These are phyloP conservation scores for Melanocharis versteri DNA, from an alignment of 2,113 vertebrate genomes.

Conservation along the genomic window DNA sequence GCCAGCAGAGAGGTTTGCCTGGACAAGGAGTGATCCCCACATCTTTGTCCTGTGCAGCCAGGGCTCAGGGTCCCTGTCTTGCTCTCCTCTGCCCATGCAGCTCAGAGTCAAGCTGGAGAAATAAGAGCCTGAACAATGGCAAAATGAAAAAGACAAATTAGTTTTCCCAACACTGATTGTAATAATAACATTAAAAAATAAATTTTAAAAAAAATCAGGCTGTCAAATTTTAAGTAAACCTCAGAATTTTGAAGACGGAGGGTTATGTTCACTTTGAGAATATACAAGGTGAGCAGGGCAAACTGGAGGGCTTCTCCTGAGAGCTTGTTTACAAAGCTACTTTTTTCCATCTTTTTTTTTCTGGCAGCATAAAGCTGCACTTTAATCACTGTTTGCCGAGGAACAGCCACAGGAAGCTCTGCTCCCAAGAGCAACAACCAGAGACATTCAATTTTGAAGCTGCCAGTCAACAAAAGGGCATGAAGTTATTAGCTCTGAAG, in stretches of 20 bases:
- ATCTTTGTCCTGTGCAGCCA: neutral
- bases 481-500: conserved; percentile 57
- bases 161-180: neutral
- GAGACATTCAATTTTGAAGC: conserved; percentile 67
- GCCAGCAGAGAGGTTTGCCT: neutral
- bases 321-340: conserved; percentile 32
- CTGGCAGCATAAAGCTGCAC: conserved; percentile 14
- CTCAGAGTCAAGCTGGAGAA: neutral
- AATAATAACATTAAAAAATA: neutral
- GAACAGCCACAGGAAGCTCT: conserved; percentile 48
- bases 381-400: conserved; percentile 61
- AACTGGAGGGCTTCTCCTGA: neutral
- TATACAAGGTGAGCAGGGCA: neutral
- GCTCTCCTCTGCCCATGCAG: neutral
- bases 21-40: neutral
- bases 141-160: neutral
- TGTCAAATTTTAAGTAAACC: neutral
- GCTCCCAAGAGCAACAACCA: conserved; percentile 54
- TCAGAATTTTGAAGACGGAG: neutral
- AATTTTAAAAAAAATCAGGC: neutral
- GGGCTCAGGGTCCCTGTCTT: neutral
- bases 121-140: neutral
- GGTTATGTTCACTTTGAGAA: neutral
- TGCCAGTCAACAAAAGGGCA: conserved; percentile 63
- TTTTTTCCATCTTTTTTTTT: neutral